A percentile compares a stretch with the other conserved stretches of the same genome.
phyloP scores from a whole-genome alignment of 1,140 invertebrate genomes.

The Zaprionus kolodkinae region DNA sequence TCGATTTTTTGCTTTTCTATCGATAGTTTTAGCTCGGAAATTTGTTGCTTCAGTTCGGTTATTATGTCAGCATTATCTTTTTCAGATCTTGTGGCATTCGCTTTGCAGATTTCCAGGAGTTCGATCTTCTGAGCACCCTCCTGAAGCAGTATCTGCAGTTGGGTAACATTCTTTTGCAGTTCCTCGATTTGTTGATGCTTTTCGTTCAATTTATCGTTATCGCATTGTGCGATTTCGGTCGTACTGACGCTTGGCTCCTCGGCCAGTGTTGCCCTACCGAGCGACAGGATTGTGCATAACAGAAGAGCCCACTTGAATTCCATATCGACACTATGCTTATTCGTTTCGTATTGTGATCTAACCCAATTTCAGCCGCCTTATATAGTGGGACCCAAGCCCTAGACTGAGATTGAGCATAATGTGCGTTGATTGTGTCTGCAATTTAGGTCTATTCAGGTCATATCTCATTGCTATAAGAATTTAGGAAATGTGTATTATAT shows the following conservation, averaged over 20 bases:
- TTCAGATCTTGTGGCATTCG: background rate
- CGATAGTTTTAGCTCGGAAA: background rate
- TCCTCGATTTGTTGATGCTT: background rate
- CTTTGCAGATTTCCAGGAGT: background rate
- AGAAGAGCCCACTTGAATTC: background rate
- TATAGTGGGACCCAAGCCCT: background rate
- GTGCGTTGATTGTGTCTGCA: conserved; percentile 6
- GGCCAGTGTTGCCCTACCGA: background rate
- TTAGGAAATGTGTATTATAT: conserved; percentile 1
- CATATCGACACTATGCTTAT: background rate
- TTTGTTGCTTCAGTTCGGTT: background rate
- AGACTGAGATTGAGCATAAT: background rate
- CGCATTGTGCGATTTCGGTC: background rate
- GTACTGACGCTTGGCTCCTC: background rate
- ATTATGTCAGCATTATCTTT: background rate
- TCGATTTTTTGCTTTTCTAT: background rate
- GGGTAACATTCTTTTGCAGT: background rate
- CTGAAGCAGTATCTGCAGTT: background rate
- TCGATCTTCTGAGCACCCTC: background rate
- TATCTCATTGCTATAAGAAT: background rate
- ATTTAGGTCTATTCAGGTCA: conserved; percentile 4
- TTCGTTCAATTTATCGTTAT: background rate
- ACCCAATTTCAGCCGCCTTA: background rate
- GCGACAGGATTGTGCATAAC: background rate
- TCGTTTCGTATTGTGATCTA: conserved; percentile 1